Percentiles rank a stretch among this genome's conserved stretches.
Evolutionary conservation across 2,888 invertebrate genomes (phyloP).

Genomic region (Tineola bisselliella): DNA sequence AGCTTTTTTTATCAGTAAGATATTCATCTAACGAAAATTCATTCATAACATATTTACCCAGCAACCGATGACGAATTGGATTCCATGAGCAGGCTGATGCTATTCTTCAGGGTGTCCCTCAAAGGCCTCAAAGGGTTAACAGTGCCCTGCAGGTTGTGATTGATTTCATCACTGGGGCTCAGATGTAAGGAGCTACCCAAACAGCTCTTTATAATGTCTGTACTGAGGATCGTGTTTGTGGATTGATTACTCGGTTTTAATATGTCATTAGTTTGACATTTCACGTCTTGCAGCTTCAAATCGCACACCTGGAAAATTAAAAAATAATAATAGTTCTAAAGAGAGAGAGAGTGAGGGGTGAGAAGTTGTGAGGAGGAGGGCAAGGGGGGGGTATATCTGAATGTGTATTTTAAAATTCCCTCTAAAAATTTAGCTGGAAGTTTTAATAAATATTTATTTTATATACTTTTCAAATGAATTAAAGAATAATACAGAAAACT

Average conservation of each 20-base stretch:
- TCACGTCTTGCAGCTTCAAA: constrained; percentile 48
- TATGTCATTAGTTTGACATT: constrained; percentile 34
- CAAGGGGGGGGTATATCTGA: too few species aligned
- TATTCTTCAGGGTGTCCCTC: constrained; percentile 55
- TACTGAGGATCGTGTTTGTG: constrained; percentile 35
- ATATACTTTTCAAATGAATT: too few species aligned
- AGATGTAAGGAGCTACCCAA: constrained; percentile 50
- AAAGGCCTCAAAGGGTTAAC: constrained; percentile 47
- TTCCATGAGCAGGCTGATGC: constrained; percentile 54
- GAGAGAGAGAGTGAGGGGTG: too few species aligned
- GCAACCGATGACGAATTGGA: constrained; percentile 33
- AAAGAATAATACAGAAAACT: too few species aligned
- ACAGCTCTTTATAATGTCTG: constrained; percentile 38
- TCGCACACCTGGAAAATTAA: constrained; percentile 39
- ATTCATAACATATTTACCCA: constrained; percentile 37
- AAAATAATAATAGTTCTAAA: too few species aligned
- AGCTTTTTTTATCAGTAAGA: too few species aligned
- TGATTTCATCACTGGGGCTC: constrained; percentile 47
- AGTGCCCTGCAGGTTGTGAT: constrained; percentile 29
- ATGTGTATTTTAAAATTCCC: too few species aligned
- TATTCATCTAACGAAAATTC: too few species aligned
- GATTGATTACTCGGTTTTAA: constrained; percentile 21
- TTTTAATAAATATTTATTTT: too few species aligned
- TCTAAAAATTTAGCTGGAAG: too few species aligned
- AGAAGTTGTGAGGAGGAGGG: too few species aligned